phyloP scores from a whole-genome alignment of 2,888 invertebrate species.

The Hirtodrosophila cameraria region DNA sequence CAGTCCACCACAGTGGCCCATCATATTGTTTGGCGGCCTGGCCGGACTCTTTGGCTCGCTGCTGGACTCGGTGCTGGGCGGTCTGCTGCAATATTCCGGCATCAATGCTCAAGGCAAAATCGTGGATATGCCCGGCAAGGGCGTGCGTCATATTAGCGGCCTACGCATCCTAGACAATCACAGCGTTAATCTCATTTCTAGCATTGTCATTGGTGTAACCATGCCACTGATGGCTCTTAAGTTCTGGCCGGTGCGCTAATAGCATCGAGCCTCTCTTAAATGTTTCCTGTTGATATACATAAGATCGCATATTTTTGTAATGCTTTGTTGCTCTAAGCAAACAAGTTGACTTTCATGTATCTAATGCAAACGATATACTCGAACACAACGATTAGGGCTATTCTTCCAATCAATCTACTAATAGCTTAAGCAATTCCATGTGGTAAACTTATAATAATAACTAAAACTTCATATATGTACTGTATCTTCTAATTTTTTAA shows the following conservation, averaged over 20 bases:
- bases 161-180: slow-evolving; percentile 92
- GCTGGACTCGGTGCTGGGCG: slow-evolving; percentile 93
- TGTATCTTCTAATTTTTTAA: neutral
- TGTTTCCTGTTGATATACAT: slow-evolving; percentile 5
- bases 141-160: slow-evolving; percentile 91
- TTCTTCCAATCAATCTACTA: slow-evolving; percentile 4
- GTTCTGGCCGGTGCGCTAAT: slow-evolving; percentile 85
- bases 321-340: slow-evolving; percentile 48
- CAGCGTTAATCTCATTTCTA: slow-evolving; percentile 93
- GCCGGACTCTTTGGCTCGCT: slow-evolving; percentile 92
- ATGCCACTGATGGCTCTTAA: slow-evolving; percentile 88
- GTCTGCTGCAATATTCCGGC: slow-evolving; percentile 94
- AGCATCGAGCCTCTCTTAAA: neutral
- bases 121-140: slow-evolving; percentile 89
- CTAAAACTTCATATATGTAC: neutral
- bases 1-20: slow-evolving; percentile 91
- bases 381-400: slow-evolving; percentile 30
- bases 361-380: slow-evolving; percentile 48
- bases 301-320: slow-evolving; percentile 32
- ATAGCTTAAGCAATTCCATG: slow-evolving; percentile 12
- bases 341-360: slow-evolving; percentile 42
- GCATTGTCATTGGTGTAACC: slow-evolving; percentile 89
- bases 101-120: slow-evolving; percentile 88
- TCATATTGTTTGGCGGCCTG: slow-evolving; percentile 89
- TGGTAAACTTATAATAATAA: slow-evolving; percentile 1